Conservation (phyloP, 2,797 vertebrate species). For the Cephalopachus bancanus region DNA sequence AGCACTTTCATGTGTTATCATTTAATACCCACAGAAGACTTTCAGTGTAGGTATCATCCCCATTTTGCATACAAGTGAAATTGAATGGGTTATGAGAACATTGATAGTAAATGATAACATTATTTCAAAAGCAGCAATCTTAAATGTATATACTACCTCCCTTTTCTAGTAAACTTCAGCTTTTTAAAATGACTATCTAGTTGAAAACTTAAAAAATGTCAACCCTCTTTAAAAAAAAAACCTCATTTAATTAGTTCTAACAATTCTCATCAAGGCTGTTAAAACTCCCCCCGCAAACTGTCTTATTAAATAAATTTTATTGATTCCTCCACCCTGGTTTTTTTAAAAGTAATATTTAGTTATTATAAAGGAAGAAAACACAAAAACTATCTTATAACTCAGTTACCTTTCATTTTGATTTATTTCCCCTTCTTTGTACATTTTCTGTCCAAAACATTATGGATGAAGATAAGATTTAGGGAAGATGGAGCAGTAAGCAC, state of each 20-base stretch:
- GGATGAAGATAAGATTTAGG: not conserved
- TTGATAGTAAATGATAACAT: not conserved
- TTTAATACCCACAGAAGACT: conserved; percentile 9
- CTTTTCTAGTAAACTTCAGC: conserved; percentile 35
- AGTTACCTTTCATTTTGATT: conserved; percentile 11
- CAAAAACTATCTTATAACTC: not conserved
- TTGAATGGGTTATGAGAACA: not conserved
- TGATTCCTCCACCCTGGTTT: not conserved
- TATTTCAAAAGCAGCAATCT: not conserved
- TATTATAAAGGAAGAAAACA: not conserved
- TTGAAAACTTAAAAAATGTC: conserved; percentile 38
- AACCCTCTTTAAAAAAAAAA: not conserved
- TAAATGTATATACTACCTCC: not conserved
- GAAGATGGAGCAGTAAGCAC: not conserved
- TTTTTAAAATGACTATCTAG: not conserved
- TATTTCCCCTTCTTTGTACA: not conserved
- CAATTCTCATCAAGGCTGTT: conserved; percentile 38
- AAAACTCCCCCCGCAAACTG: not conserved
- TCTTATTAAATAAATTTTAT: conserved; percentile 51
- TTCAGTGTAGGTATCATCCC: not conserved
- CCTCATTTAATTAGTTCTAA: not conserved
- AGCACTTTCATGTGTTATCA: not conserved
- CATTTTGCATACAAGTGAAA: conserved; percentile 36
- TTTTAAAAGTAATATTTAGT: not conserved
- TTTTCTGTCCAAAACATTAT: not conserved